Conservation (phyloP, 2,797 vertebrate species). For the Rallus crepitans region DNA sequence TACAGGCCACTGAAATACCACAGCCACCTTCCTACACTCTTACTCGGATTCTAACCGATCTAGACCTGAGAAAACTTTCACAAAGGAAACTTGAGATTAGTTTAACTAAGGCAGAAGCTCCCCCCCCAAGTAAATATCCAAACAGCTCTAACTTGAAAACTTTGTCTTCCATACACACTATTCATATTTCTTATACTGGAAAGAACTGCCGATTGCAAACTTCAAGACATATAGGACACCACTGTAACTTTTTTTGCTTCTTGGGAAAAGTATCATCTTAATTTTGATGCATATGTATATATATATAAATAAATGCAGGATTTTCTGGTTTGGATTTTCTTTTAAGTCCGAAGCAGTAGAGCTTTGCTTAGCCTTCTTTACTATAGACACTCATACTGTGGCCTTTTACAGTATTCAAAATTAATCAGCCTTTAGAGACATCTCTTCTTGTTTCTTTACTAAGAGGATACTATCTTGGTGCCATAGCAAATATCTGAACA, state of each 20-base stretch:
- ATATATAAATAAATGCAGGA: neutral
- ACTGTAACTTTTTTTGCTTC: neutral
- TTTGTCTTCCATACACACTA: neutral
- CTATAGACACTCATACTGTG: fast-evolving
- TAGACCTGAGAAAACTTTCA: neutral
- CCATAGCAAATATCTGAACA: neutral
- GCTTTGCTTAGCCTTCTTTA: neutral
- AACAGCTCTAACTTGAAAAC: neutral
- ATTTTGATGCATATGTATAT: neutral
- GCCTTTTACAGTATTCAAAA: neutral
- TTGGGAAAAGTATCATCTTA: neutral
- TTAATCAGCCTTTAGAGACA: neutral
- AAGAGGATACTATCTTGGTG: neutral
- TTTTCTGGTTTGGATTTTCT: neutral
- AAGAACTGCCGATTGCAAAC: neutral
- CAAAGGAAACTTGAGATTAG: neutral
- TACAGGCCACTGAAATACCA: fast-evolving
- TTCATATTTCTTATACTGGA: neutral
- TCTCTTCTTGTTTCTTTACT: neutral
- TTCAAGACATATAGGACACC: neutral
- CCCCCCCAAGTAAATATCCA: neutral
- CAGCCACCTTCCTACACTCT: neutral
- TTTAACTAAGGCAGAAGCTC: neutral
- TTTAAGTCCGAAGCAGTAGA: neutral
- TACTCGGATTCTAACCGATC: neutral